Evolutionary conservation across 2,113 vertebrate genomes (phyloP).

Genomic region (Dinomys branickii): DNA sequence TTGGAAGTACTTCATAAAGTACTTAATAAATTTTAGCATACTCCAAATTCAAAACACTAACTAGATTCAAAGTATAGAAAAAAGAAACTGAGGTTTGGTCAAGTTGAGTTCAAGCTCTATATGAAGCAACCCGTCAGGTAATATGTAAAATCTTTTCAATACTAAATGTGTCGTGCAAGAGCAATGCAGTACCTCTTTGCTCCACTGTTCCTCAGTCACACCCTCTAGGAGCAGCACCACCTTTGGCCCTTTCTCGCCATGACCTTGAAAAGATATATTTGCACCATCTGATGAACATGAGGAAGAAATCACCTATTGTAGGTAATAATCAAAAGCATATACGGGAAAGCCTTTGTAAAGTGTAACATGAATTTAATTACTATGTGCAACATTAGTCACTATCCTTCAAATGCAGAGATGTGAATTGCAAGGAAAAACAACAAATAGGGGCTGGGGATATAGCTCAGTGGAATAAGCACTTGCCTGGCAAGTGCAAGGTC

Average conservation of each 20-base stretch:
- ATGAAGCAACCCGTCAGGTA: not conserved
- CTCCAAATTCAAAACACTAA: not conserved
- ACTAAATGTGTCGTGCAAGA: not conserved
- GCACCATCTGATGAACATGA: not conserved
- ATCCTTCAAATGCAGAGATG: not conserved
- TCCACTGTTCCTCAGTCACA: not conserved
- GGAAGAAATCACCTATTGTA: not conserved
- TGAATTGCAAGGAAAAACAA: constrained; percentile 25
- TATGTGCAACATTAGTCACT: not conserved
- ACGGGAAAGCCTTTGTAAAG: not conserved
- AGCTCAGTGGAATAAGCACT: too few relatives aligned
- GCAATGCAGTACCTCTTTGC: not conserved
- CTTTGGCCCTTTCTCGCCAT: not conserved
- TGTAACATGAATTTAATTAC: not conserved
- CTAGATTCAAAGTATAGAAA: constrained; percentile 28
- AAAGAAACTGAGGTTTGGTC: not conserved
- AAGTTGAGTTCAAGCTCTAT: constrained; percentile 26
- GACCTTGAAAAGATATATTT: not conserved
- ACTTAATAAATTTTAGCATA: not conserved
- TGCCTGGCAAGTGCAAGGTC: too few relatives aligned
- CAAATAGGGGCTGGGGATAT: too few relatives aligned
- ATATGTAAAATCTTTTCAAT: not conserved
- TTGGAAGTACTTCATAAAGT: not conserved
- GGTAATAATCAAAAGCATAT: not conserved
- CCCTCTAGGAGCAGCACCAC: not conserved